phyloP scores from a whole-genome alignment of 2,113 vertebrate species.

The Hucho hucho region DNA sequence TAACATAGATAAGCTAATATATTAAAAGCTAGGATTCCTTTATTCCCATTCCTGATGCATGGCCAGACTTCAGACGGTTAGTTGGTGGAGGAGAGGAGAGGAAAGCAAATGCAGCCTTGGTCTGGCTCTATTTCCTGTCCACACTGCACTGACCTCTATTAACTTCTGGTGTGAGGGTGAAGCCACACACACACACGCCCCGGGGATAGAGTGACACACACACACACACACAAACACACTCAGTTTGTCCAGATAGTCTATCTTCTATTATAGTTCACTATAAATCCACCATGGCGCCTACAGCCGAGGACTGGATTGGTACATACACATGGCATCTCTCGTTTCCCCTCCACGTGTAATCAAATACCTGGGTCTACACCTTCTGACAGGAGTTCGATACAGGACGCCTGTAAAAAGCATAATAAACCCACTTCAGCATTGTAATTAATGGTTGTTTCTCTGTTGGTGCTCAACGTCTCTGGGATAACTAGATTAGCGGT shows the following conservation, averaged over 20 bases:
- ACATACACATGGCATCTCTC: neutral
- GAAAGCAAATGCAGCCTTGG: constrained; percentile 28
- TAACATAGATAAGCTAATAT: no score
- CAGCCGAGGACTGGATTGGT: neutral
- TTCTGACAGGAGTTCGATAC: constrained; percentile 9
- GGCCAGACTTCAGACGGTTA: neutral
- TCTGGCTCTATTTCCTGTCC: constrained; percentile 23
- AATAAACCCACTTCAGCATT: neutral
- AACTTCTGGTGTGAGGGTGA: constrained; percentile 22
- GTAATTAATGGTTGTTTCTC: constrained; percentile 6
- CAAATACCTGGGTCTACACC: constrained; percentile 3
- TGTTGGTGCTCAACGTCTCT: neutral
- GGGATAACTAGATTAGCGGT: neutral
- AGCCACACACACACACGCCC: constrained; percentile 14
- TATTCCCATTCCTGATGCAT: neutral
- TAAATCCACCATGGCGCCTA: no score
- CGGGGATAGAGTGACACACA: constrained; percentile 10
- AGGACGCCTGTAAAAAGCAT: constrained; percentile 4
- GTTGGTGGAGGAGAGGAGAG: neutral
- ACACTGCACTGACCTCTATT: constrained; percentile 41
- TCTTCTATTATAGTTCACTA: no score
- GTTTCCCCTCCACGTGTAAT: constrained; percentile 5
- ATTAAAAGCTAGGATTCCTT: neutral
- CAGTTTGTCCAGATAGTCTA: neutral
- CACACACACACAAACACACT: no score